phyloP scores from a whole-genome alignment of 2,888 invertebrate genomes.

The Yponomeuta plumbellus region DNA sequence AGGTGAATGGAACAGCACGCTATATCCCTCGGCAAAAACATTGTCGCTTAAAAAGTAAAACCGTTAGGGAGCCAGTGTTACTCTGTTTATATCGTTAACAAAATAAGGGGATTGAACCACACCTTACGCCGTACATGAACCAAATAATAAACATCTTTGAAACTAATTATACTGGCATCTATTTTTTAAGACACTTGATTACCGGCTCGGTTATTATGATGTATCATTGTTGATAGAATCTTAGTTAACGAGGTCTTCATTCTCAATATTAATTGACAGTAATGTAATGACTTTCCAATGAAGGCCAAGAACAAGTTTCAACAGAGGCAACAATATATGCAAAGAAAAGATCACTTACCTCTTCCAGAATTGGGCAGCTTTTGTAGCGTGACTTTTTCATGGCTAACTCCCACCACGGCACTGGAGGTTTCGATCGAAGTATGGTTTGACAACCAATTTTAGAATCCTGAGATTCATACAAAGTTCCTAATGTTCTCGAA shows the following conservation, averaged over 20 bases:
- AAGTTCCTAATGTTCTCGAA: slow-evolving; percentile 64
- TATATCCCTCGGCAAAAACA: slow-evolving; percentile 36
- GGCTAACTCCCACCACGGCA: slow-evolving; percentile 94
- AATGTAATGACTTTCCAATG: slow-evolving; percentile 13
- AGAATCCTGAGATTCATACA: slow-evolving; percentile 77
- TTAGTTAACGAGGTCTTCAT: slow-evolving; percentile 17
- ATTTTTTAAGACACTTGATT: slow-evolving; percentile 1
- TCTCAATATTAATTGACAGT: background rate
- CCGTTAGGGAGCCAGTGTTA: slow-evolving; percentile 39
- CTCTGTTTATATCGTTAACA: slow-evolving; percentile 32
- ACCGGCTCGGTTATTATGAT: slow-evolving; percentile 16
- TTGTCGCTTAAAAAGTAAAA: slow-evolving; percentile 46
- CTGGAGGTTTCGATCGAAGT: slow-evolving; percentile 80
- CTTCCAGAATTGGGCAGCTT: slow-evolving; percentile 88
- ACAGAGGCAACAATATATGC: background rate
- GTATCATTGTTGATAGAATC: slow-evolving; percentile 25
- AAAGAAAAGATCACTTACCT: slow-evolving; percentile 50
- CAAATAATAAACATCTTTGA: background rate
- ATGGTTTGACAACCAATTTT: slow-evolving; percentile 82
- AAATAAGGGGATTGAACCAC: slow-evolving; percentile 35
- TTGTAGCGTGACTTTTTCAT: slow-evolving; percentile 86
- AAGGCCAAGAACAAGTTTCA: slow-evolving; percentile 2
- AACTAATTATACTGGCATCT: background rate
- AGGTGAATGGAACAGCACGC: slow-evolving; percentile 42
- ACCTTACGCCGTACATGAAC: slow-evolving; percentile 27